A percentile compares a stretch with the other conserved stretches of the same genome.
These are phyloP conservation scores for Augochlora pura DNA, from an alignment of 1,140 invertebrate genomes.

Conservation along the genomic window DNA sequence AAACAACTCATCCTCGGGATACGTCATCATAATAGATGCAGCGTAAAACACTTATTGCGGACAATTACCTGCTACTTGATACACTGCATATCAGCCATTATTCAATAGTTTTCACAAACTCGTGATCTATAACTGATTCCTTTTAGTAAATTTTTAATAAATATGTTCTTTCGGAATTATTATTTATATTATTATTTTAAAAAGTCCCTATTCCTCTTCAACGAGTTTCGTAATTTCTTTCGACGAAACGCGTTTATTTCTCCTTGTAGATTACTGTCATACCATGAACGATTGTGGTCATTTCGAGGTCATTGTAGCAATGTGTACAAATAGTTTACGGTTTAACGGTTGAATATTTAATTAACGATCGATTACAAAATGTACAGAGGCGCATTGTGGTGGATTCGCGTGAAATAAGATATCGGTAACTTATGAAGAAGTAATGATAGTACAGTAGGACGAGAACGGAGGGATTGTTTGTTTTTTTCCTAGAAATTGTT, in stretches of 20 bases:
- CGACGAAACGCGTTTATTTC: neutral
- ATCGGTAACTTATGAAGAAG: neutral
- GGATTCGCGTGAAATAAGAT: neutral
- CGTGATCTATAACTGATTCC: no score
- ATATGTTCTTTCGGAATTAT: no score
- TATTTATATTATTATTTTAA: no score
- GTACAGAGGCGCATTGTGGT: neutral
- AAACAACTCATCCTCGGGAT: no score
- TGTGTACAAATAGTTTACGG: neutral
- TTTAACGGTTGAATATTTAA: neutral
- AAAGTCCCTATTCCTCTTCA: no score
- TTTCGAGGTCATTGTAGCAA: neutral
- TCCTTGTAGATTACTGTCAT: constrained; percentile 50
- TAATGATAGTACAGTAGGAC: neutral
- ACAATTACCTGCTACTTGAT: no score
- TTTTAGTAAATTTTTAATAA: no score
- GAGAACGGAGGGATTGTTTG: neutral
- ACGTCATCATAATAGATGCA: no score
- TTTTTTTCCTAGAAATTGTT: neutral
- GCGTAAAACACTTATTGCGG: no score
- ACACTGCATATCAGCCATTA: no score
- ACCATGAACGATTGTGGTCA: constrained; percentile 2
- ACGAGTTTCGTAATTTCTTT: no score
- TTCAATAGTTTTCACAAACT: no score
- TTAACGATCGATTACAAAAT: neutral